Conservation (phyloP, 1,140 invertebrate genomes). For the Saxidomus purpurata region DNA sequence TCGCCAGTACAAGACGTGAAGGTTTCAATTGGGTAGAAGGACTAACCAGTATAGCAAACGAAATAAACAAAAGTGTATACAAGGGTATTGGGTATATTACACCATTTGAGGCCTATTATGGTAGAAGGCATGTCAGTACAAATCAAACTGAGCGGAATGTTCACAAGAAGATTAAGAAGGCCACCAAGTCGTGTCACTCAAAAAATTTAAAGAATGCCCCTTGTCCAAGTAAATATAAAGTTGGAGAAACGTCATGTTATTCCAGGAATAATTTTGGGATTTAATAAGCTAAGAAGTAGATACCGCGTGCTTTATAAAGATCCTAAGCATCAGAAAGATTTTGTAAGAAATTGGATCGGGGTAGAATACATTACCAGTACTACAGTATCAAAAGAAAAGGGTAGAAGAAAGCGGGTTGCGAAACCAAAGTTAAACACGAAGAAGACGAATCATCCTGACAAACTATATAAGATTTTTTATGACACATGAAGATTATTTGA, state of each 20-base stretch:
- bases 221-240: not conserved
- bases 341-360: not conserved
- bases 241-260: conserved; percentile 16
- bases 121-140: not conserved
- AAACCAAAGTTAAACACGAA: not conserved
- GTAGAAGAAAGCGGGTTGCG: not conserved
- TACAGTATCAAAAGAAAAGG: conserved; percentile 3
- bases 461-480: not conserved
- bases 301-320: not conserved
- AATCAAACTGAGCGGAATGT: not conserved
- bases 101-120: conserved; percentile 17
- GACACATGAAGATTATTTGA: not conserved
- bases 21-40: conserved; percentile 37
- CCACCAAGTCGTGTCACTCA: not conserved
- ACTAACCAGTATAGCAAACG: not conserved
- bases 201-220: not conserved
- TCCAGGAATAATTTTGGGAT: not conserved
- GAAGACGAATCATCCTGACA: not conserved
- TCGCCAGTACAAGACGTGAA: not conserved
- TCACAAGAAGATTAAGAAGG: not conserved
- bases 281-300: not conserved
- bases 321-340: not conserved
- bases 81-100: not conserved
- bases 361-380: not conserved
- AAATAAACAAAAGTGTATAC: not conserved